Base-by-base conservation (phyloP, 2,888 invertebrate species). In the Metellina segmentata region DNA sequence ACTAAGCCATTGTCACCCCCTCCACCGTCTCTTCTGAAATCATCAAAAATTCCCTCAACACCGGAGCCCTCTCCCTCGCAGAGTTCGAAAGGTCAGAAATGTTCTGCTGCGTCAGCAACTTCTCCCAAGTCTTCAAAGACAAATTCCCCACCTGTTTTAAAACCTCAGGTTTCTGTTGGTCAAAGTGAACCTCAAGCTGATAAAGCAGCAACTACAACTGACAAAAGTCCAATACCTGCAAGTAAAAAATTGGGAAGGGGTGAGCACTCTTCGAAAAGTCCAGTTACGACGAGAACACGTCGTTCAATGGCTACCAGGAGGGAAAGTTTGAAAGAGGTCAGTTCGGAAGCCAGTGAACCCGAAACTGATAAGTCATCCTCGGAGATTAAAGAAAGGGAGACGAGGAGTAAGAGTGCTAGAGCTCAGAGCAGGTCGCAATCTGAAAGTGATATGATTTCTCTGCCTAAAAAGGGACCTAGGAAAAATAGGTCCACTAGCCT, bases 81-180 rank as follows among this genome's bases (percentile, higher is more conserved):
- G 20, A 16, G 70, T 20, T 16, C 81, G 19, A 88, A 85, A 81
- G 1, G 79, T 48, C 52, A 52, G 4, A 92, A 89, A 53, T 51
- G 72, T 34, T 5, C 19, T 20, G 19, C 19, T 20, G 19, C 77
- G 16, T 1, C 81, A 19, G 70, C 20, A 34, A 7, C 70, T 34
- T 85, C 89, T 9, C 82, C 92, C 52, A 91, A 87, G 49, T 85
- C 88, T 75, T 49, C n/a, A 19, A 93, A 91, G 88, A 77, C 72
- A 51, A 51, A n/a, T 53, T 91, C 91, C 51, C 93, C 93, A n/a
- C 93, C 93, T 53, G 79, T 93, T 48, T 78, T 93, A 52, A 93
- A 93, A 71, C 93, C 93, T 11, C 93, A 93, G 69, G 79, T 89
- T 78, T 74, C 88, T 70, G 85, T 85, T 4, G 49, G 51, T 34